Evolutionary conservation across 2,797 vertebrate species (phyloP).

Genomic region (Sandelia bainsii): DNA sequence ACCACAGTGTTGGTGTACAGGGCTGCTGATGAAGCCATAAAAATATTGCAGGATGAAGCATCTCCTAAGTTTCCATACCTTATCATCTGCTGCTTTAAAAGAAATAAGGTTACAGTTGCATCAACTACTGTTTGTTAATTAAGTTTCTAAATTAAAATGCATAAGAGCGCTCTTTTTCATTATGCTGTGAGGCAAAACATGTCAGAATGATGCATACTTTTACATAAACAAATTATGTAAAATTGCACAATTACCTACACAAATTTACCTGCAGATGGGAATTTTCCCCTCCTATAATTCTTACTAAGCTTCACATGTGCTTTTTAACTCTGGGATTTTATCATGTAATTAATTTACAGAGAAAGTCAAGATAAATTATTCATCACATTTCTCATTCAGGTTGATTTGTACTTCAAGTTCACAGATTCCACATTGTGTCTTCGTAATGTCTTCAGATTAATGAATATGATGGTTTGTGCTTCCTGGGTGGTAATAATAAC

Average conservation of each 20-base stretch:
- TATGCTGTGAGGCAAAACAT: slow-evolving; percentile 1
- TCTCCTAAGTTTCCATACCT: slow-evolving; percentile 3
- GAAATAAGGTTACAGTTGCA: neutral
- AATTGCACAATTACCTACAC: slow-evolving; percentile 1
- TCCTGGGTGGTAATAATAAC: slow-evolving; percentile 5
- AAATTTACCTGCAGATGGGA: neutral
- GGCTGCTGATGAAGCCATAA: neutral
- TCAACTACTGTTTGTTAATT: neutral
- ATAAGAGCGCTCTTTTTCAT: neutral
- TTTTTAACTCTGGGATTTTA: slow-evolving; percentile 16
- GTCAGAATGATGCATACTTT: slow-evolving; percentile 4
- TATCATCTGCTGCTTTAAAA: neutral
- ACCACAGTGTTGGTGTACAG: neutral
- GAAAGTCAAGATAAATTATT: slow-evolving; percentile 22
- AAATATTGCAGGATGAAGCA: neutral
- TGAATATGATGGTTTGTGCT: slow-evolving; percentile 1
- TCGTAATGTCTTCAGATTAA: slow-evolving; percentile 22
- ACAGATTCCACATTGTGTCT: neutral
- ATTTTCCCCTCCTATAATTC: neutral
- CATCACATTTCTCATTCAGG: slow-evolving; percentile 19
- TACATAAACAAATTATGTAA: neutral
- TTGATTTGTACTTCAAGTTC: slow-evolving; percentile 42
- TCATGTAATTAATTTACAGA: neutral
- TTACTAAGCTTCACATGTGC: slow-evolving; percentile 15
- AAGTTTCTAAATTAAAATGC: slow-evolving; percentile 18